Conservation (phyloP, 2,113 vertebrate species). For the Melanerpes aurifrons region DNA sequence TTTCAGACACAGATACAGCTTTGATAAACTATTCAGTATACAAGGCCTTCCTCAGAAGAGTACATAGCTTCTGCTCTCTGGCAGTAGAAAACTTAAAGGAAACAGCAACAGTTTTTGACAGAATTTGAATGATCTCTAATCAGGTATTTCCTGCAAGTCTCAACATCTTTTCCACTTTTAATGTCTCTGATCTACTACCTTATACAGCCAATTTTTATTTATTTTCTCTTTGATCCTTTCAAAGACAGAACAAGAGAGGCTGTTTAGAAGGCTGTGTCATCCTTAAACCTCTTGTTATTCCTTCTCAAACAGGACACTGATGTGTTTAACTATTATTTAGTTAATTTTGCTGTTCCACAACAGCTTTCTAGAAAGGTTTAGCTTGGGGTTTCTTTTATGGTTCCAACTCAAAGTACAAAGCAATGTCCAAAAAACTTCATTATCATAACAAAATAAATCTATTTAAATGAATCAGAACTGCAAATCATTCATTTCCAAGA, state of each 20-base stretch:
- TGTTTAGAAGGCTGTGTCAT: neutral
- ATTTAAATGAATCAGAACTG: neutral
- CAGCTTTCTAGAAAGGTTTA: neutral
- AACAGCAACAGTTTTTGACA: neutral
- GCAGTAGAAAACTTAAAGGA: neutral
- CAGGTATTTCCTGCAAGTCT: neutral
- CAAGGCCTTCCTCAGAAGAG: neutral
- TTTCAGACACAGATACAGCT: neutral
- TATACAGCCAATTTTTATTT: neutral
- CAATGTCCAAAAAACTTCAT: neutral
- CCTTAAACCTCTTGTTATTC: neutral
- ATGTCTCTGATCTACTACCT: neutral
- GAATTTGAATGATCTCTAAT: neutral
- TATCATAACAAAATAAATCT: neutral
- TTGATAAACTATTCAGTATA: neutral
- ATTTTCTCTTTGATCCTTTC: neutral
- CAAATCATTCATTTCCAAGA: neutral
- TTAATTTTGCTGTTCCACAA: slow-evolving; percentile 5
- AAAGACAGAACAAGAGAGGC: neutral
- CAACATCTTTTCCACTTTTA: neutral
- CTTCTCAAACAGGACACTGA: neutral
- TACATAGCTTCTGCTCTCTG: neutral
- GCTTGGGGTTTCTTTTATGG: neutral
- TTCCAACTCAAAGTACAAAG: neutral
- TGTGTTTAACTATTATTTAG: slow-evolving; percentile 19